A percentile compares a stretch with the other conserved stretches of the same genome.
Conservation (phyloP, 2,888 invertebrate species). For the Trissonchulus latispiculum region DNA sequence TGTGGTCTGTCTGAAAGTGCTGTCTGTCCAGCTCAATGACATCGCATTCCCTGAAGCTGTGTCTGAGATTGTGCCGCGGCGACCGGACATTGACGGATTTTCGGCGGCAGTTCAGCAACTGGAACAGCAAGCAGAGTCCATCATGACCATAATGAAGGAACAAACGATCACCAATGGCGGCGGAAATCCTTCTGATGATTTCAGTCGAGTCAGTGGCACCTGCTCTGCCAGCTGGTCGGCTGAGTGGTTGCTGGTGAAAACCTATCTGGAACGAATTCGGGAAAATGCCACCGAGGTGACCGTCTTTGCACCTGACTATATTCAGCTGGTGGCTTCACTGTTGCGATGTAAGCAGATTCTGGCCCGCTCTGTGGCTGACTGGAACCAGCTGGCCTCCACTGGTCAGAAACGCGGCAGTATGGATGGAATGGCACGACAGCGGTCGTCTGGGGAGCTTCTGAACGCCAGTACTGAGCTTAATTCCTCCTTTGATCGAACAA, state of each 20-base stretch:
- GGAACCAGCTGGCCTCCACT: background rate
- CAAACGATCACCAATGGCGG: no score
- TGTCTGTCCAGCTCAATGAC: background rate
- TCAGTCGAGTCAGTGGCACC: background rate
- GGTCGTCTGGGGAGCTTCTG: background rate
- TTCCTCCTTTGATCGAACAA: background rate
- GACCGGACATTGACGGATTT: background rate
- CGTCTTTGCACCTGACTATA: slow-evolving; percentile 15
- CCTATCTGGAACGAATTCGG: background rate
- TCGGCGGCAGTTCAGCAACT: background rate
- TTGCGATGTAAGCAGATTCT: slow-evolving; percentile 19
- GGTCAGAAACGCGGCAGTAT: background rate
- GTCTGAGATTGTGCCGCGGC: background rate
- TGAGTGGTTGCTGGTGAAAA: no score
- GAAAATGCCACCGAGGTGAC: slow-evolving; percentile 20
- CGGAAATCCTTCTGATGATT: background rate
- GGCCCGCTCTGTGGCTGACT: background rate
- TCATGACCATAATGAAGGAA: background rate
- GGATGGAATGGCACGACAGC: background rate
- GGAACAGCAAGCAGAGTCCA: background rate
- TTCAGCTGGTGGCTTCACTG: slow-evolving; percentile 15
- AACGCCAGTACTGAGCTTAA: background rate
- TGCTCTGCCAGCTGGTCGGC: background rate
- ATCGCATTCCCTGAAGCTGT: background rate
- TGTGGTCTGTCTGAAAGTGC: slow-evolving; percentile 66